These are phyloP conservation scores for Hypsopygia costalis DNA, from an alignment of 2,888 invertebrate genomes.

Conservation along the genomic window DNA sequence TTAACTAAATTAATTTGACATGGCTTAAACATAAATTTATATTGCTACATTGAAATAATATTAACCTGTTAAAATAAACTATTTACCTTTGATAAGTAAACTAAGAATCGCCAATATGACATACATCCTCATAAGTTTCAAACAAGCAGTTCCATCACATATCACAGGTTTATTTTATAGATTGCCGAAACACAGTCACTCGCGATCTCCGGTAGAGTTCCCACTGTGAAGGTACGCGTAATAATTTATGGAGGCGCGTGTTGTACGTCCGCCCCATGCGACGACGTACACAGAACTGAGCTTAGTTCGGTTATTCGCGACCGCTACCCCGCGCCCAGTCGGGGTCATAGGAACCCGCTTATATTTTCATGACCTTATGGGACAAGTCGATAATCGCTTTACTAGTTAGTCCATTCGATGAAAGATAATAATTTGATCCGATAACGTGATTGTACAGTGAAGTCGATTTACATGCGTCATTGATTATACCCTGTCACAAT, in stretches of 20 bases:
- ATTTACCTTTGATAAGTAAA: constrained; percentile 68
- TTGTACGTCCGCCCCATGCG: constrained; percentile 36
- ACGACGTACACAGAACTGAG: constrained; percentile 51
- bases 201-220: constrained; percentile 35
- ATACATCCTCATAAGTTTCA: constrained; percentile 66
- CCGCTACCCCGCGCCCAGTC: constrained; percentile 53
- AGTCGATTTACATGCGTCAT: neutral
- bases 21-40: no score
- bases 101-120: constrained; percentile 57
- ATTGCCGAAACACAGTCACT: constrained; percentile 34
- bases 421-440: neutral
- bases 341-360: constrained; percentile 52
- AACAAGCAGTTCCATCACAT: constrained; percentile 60
- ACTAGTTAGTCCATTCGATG: constrained; percentile 18
- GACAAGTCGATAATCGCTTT: constrained; percentile 55
- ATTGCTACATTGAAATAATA: neutral
- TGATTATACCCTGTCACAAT: neutral
- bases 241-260: constrained; percentile 19
- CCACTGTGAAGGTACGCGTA: constrained; percentile 33
- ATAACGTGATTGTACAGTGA: neutral
- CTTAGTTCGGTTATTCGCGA: constrained; percentile 39
- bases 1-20: no score
- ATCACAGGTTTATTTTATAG: constrained; percentile 44
- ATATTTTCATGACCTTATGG: constrained; percentile 66
- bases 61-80: neutral